Percentiles rank a stretch among this genome's conserved stretches.
These are phyloP conservation scores for Halcyon leucocephala DNA, from an alignment of 2,797 vertebrate genomes.

Conservation along the genomic window DNA sequence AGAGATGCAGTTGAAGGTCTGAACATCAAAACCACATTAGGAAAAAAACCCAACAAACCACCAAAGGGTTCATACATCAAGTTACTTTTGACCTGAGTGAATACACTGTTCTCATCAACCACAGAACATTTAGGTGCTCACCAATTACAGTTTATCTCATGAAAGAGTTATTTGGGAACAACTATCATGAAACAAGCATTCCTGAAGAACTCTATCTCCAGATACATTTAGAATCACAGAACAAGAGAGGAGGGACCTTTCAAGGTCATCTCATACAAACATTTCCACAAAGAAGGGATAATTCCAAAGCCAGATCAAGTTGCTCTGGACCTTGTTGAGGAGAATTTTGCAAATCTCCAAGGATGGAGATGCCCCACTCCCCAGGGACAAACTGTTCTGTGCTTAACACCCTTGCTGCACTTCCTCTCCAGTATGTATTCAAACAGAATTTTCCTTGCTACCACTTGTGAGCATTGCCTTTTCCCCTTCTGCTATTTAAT, in stretches of 20 bases:
- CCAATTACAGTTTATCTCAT: neutral
- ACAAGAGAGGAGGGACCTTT: neutral
- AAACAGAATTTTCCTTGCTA: neutral
- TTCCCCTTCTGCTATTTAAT: neutral
- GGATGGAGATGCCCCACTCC: neutral
- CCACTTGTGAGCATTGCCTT: neutral
- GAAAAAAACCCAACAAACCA: neutral
- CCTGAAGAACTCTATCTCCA: neutral
- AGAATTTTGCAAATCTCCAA: neutral
- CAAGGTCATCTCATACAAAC: neutral
- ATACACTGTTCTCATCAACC: neutral
- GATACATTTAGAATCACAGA: neutral
- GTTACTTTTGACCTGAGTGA: neutral
- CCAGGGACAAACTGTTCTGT: neutral
- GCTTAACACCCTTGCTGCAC: rapidly evolving
- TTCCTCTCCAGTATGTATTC: rapidly evolving
- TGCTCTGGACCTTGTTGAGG: neutral
- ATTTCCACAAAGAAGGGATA: neutral
- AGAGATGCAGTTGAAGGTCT: neutral
- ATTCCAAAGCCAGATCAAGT: neutral
- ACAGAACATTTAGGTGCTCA: neutral
- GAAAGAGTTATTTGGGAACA: neutral
- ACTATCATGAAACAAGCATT: neutral
- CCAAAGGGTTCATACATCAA: neutral
- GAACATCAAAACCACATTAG: neutral